Evolutionary conservation across 2,888 invertebrate genomes (phyloP).

Genomic region (Neoaliturus tenellus): DNA sequence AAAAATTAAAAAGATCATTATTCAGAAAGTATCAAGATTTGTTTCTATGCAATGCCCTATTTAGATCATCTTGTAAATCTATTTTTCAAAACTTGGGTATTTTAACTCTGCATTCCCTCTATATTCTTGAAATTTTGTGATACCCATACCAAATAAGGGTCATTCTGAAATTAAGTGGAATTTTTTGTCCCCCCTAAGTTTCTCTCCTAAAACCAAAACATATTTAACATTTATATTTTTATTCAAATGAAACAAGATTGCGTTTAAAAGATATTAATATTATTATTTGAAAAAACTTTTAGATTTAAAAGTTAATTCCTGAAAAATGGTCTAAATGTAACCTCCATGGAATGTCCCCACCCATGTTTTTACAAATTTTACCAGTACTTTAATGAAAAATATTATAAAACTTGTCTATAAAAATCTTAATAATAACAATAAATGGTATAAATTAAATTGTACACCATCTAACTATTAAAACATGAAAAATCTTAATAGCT

Average conservation of each 20-base stretch:
- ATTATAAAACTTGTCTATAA: neutral
- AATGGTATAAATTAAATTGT: slow-evolving; percentile 5
- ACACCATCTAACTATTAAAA: neutral
- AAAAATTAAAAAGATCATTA: too few species aligned
- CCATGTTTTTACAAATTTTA: slow-evolving; percentile 33
- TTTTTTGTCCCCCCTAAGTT: slow-evolving; percentile 29
- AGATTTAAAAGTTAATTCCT: slow-evolving; percentile 2
- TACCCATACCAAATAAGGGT: too few species aligned
- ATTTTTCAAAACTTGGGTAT: too few species aligned
- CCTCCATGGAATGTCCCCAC: slow-evolving; percentile 32
- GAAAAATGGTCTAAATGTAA: neutral
- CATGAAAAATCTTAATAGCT: slow-evolving; percentile 17
- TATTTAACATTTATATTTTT: neutral
- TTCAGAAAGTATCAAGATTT: too few species aligned
- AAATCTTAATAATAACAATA: slow-evolving; percentile 25
- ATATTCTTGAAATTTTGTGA: too few species aligned
- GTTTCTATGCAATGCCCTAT: too few species aligned
- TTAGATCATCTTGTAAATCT: too few species aligned
- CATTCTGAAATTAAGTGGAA: slow-evolving; percentile 35
- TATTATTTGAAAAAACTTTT: slow-evolving; percentile 18
- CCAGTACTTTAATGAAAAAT: slow-evolving; percentile 3
- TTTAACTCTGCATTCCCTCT: too few species aligned
- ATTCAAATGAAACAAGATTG: slow-evolving; percentile 25
- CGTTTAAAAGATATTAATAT: neutral
- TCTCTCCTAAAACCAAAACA: neutral